Percentiles rank a stretch among this genome's conserved stretches.
These are phyloP conservation scores for Muntiacus reevesi DNA, from an alignment of 2,113 vertebrate species.

Conservation along the genomic window DNA sequence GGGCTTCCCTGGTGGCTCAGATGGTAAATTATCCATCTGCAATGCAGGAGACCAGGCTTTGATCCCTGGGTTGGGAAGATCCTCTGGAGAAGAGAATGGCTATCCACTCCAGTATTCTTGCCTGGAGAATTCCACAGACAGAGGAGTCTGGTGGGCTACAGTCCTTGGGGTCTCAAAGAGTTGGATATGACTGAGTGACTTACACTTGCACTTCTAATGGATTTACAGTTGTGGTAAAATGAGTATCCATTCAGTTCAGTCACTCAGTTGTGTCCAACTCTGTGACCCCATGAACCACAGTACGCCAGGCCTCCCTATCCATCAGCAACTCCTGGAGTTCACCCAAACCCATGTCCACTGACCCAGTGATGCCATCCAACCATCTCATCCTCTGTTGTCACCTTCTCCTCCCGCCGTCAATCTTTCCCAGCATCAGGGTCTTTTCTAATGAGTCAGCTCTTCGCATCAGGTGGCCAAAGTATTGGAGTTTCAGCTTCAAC, in stretches of 20 bases:
- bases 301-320: not conserved
- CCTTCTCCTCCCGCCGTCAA: not conserved
- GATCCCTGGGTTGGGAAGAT: not conserved
- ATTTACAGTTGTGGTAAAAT: not conserved
- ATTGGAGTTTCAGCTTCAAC: not conserved
- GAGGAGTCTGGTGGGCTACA: not conserved
- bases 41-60: not conserved
- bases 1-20: not conserved
- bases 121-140: not conserved
- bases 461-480: not conserved
- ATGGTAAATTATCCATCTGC: not conserved
- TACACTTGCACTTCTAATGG: not conserved
- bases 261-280: fast-evolving
- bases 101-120: not conserved
- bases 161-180: not conserved
- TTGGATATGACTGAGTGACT: not conserved
- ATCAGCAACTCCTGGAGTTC: not conserved
- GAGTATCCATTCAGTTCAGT: not conserved
- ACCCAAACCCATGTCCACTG: not conserved
- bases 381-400: not conserved
- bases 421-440: not conserved
- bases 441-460: not conserved
- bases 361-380: not conserved
- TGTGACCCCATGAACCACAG: fast-evolving
- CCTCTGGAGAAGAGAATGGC: not conserved